Evolutionary conservation across 2,113 vertebrate genomes (phyloP), one percentile per base, ranked within the genome.

Genomic region (Terrapene triunguis): DNA sequence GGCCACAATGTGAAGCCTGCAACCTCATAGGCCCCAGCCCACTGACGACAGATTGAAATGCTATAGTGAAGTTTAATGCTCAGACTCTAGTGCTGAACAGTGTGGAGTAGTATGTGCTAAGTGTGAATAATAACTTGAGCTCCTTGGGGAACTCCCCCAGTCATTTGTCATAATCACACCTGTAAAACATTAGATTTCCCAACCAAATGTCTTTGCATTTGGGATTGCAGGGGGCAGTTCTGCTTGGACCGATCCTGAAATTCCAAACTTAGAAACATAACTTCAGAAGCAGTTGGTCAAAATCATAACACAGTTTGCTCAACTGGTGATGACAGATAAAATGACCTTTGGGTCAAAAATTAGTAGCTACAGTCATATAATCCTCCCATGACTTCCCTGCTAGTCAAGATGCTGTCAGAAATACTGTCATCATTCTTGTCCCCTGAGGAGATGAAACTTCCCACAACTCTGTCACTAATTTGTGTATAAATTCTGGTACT

Each of bases 311-410:
- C 82, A 97, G 87, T 83, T 93, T 93, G 80, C 83, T 96, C 82
- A 87, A 59, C 48, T 42, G 54, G 21, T 62, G 19, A 69, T 92
- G 89, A 89, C 93, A 96, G 84, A 80, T 24, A 88, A 96, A 96
- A 94, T 84, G 80, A 96, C 92, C 94, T 80, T 79, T 8, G 88
- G 92, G 96, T 94, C 85, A 97, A 92, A 96, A 96, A 94, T 86
- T 90, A 44, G 72, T 55, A 42, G 87, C 53, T 87, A 54, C 93
- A 92, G 89, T 89, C 83, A 90, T 74, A 83, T 85, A 96, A 93
- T 4, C 16, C 69, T 90, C 87, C 87, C 5, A 2, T 57, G 80
- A 94, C 82, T 86, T 85, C 57, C 88, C 81, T 3, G 0, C 38
- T 82, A 82, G 80, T 89, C 47, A 90, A 95, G 62, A 42, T 93